phyloP scores from a whole-genome alignment of 92 coral and sea anemone genomes.

The Phenganax marumi region DNA sequence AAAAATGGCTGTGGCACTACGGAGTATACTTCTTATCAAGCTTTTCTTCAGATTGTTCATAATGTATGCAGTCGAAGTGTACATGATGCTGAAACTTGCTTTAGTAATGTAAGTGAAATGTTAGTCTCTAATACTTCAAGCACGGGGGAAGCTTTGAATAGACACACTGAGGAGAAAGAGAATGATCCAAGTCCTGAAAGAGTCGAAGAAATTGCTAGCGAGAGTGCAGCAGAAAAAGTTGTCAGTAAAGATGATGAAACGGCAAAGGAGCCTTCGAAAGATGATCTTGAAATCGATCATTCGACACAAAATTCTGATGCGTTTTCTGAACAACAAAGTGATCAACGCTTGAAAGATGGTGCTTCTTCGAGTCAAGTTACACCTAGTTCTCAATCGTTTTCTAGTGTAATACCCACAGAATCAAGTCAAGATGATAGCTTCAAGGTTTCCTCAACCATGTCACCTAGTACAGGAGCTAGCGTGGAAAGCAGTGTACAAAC shows the following conservation, averaged over 20 bases:
- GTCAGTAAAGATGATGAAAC: conserved; percentile 12
- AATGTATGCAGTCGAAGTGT: conserved; percentile 28
- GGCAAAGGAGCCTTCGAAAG: conserved; percentile 28
- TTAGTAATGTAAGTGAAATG: not conserved
- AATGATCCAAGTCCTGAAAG: conserved; percentile 25
- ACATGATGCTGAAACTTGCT: conserved; percentile 12
- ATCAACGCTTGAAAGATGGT: not conserved
- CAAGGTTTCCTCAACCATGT: not conserved
- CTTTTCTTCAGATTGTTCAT: conserved; percentile 17
- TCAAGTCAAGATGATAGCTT: not conserved
- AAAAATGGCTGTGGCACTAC: conserved; percentile 17
- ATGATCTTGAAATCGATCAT: too few relatives aligned
- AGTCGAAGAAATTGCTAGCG: conserved; percentile 33
- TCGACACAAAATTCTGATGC: not conserved
- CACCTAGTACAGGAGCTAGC: not conserved
- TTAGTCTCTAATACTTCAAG: conserved; percentile 4
- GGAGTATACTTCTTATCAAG: conserved; percentile 12
- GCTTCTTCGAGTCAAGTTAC: not conserved
- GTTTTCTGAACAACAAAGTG: not conserved
- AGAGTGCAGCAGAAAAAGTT: conserved; percentile 24
- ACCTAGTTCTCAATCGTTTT: not conserved
- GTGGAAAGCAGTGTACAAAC: not conserved
- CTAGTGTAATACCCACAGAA: not conserved
- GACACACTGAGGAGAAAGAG: not conserved
- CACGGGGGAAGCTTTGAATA: not conserved